A percentile compares a stretch with the other conserved stretches of the same genome.
Evolutionary conservation across 1,140 invertebrate species (phyloP).

Genomic region (Pectinophora gossypiella): DNA sequence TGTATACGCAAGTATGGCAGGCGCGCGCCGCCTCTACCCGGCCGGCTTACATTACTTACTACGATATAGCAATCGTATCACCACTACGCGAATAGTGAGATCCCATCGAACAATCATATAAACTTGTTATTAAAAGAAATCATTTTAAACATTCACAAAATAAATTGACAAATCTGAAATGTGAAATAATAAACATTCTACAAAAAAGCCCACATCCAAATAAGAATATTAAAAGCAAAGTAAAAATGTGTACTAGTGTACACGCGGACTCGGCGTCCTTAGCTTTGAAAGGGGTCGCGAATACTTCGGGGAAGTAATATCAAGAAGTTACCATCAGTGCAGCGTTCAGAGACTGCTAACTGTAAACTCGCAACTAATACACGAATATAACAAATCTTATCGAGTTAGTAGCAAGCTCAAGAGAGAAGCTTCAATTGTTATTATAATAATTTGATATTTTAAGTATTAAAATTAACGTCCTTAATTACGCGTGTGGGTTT

Average conservation of each 20-base stretch:
- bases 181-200: slow-evolving; percentile 41
- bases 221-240: slow-evolving; percentile 52
- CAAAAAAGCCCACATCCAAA: slow-evolving; percentile 69
- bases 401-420: slow-evolving; percentile 24
- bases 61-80: slow-evolving; percentile 14
- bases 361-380: slow-evolving; percentile 13
- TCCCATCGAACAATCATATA: slow-evolving; percentile 34
- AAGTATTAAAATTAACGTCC: slow-evolving; percentile 51
- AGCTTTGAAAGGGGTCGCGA: slow-evolving; percentile 38
- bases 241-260: slow-evolving; percentile 33
- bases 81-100: slow-evolving; percentile 25
- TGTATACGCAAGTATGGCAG: slow-evolving; percentile 4
- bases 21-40: slow-evolving; percentile 9
- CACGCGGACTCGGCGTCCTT: slow-evolving; percentile 28
- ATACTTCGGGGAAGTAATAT: slow-evolving; percentile 24
- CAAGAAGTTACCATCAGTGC: background rate
- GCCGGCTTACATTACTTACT: slow-evolving; percentile 1
- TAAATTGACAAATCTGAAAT: slow-evolving; percentile 37
- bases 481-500: slow-evolving; percentile 68
- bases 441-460: slow-evolving; percentile 20
- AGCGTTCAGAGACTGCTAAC: slow-evolving; percentile 29
- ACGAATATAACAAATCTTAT: slow-evolving; percentile 11
- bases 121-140: slow-evolving; percentile 66
- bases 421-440: slow-evolving; percentile 14
- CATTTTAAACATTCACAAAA: slow-evolving; percentile 49